Evolutionary conservation across 2,113 vertebrate genomes (phyloP).

Genomic region (Ranitomeya imitator): DNA sequence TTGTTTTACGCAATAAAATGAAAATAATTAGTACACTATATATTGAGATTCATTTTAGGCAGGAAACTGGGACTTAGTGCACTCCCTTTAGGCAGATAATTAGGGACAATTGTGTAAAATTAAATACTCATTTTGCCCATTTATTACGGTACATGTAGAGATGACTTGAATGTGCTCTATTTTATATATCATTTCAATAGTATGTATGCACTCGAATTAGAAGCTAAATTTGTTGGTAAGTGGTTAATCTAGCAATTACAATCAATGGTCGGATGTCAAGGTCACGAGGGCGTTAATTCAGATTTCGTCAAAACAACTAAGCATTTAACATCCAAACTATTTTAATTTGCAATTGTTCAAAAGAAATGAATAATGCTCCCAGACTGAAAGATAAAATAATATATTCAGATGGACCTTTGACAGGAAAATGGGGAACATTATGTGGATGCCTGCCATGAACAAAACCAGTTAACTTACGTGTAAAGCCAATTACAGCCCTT

Average conservation of each 20-base stretch:
- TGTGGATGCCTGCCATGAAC: no score
- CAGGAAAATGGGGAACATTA: no score
- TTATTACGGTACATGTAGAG: not conserved
- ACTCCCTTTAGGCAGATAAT: not conserved
- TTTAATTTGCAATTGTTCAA: conserved; percentile 4
- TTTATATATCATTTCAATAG: not conserved
- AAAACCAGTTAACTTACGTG: no score
- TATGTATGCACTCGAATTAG: not conserved
- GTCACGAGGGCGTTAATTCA: not conserved
- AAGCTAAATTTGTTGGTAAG: not conserved
- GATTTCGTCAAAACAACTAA: not conserved
- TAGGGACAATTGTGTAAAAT: not conserved
- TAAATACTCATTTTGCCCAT: not conserved
- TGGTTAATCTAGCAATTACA: conserved; percentile 4
- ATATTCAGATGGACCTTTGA: not conserved
- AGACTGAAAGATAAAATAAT: not conserved
- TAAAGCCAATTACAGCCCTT: no score
- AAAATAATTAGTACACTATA: no score
- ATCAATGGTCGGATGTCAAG: not conserved
- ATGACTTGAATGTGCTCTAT: not conserved
- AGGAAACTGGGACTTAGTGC: not conserved
- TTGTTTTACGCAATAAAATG: no score
- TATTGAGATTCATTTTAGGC: not conserved
- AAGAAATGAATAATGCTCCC: not conserved
- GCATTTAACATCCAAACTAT: not conserved